Conservation (phyloP, 2,113 vertebrate species). For the Zosterops lateralis region DNA sequence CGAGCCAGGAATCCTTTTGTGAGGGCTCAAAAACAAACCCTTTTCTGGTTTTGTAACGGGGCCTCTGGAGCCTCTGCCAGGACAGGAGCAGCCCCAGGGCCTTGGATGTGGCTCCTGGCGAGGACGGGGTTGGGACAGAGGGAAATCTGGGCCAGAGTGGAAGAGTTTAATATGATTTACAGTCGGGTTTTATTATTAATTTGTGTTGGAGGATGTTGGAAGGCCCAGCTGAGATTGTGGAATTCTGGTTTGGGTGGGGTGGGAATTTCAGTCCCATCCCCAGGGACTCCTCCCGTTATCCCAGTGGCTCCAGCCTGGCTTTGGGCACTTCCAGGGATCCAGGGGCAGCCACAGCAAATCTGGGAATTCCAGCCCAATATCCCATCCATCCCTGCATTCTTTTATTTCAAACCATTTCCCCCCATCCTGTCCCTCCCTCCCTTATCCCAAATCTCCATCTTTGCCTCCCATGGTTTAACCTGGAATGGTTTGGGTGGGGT, state of each 20-base stretch:
- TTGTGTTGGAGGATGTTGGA: background rate
- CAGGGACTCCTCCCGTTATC: fast-evolving
- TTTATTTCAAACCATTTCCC: background rate
- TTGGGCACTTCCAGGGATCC: background rate
- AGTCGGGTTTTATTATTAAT: fast-evolving
- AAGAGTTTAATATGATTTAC: fast-evolving
- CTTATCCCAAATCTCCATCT: background rate
- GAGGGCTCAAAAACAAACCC: background rate
- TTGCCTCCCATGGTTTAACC: too few species aligned
- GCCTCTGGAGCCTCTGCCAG: background rate
- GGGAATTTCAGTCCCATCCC: background rate
- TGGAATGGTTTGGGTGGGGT: too few species aligned
- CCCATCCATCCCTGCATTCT: background rate
- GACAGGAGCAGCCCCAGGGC: background rate
- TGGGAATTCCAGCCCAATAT: too few species aligned
- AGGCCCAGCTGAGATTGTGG: background rate
- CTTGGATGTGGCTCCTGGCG: background rate
- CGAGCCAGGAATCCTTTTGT: slow-evolving; percentile 23
- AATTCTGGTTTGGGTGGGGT: background rate
- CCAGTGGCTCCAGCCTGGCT: background rate
- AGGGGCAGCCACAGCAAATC: background rate
- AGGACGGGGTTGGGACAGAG: fast-evolving
- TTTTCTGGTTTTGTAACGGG: background rate
- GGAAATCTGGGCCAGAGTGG: fast-evolving
- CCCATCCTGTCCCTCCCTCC: background rate